Base-by-base conservation (phyloP, 2,888 invertebrate species). In the Chesias legatella region DNA sequence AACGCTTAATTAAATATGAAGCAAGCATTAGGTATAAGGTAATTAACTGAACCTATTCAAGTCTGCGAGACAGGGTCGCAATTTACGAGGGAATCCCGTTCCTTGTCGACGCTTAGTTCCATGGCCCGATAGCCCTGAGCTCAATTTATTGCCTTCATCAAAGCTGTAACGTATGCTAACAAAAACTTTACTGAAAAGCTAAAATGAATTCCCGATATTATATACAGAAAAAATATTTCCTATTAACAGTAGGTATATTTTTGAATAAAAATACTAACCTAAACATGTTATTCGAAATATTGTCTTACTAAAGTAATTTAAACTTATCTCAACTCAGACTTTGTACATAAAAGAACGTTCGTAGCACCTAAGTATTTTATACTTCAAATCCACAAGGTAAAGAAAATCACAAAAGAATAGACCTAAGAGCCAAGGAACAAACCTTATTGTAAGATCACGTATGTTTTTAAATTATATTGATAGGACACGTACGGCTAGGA, bases 81-180 rank as follows among this genome's bases (percentile, higher is more conserved):
- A 82, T 82, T 82, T 81, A 81, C 76, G 79, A 71, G 57, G 54
- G 66, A 72, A 67, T 72, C 72, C 67, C 57, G 63, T 53, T 56
- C 59, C 62, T 67, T 71, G 79, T 76, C 72, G 63, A 63, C 71
- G 73, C 69, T 73, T 76, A 77, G 80, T 79, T 78, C 78, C 73
- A 40, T 34, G 28, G 47, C 25, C 68, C 73, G 81, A 82, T 81
- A 83, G 77, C 76, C 64, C 59, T 49, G 58, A 50, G 50, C 60
- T 61, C 74, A 71, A 82, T 83, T 83, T 83, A 82, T 82, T 69
- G 68, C 76, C 78, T 82, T 83, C 81, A 83, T 83, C 80, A 82
- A 82, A 79, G 73, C 67, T 64, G 63, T 64, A 68, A 61, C 71
- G 70, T 72, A 69, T 73, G 71, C 73, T 72, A 71, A 76, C 79